Percentiles rank a stretch among this genome's conserved stretches.
Evolutionary conservation across 2,888 invertebrate genomes (phyloP).

Genomic region (Aspidapion aeneum): DNA sequence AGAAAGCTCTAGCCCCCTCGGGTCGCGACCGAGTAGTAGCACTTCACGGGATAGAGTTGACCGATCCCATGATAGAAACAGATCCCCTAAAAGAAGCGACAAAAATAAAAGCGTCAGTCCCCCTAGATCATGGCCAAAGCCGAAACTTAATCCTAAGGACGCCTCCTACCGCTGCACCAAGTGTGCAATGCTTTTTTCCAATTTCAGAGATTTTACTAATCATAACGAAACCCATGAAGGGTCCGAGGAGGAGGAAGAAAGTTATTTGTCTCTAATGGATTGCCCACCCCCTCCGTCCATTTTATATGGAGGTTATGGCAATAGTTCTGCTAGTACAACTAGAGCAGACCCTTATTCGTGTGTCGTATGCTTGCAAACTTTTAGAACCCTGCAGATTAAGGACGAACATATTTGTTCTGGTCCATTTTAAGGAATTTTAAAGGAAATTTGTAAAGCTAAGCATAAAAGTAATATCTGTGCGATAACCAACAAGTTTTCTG

Average conservation of each 20-base stretch:
- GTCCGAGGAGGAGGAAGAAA: slow-evolving; percentile 14
- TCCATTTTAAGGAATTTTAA: slow-evolving; percentile 14
- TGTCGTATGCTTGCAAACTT: slow-evolving; percentile 8
- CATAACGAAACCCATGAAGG: slow-evolving; percentile 14
- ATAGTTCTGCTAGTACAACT: neutral
- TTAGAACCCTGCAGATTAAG: slow-evolving; percentile 7
- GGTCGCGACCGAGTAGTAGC: neutral
- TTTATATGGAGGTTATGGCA: neutral
- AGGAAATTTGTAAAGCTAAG: too few relatives aligned
- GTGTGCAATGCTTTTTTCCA: slow-evolving; percentile 18
- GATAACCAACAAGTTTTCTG: too few relatives aligned
- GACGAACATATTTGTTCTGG: slow-evolving; percentile 16
- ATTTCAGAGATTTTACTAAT: slow-evolving; percentile 12
- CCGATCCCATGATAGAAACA: neutral
- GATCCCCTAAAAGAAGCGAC: neutral
- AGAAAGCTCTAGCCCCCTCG: neutral
- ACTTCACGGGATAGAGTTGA: neutral
- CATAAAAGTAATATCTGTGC: too few relatives aligned
- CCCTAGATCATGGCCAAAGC: neutral
- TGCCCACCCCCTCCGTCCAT: neutral
- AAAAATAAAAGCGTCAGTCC: neutral
- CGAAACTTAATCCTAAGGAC: neutral
- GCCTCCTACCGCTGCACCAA: slow-evolving; percentile 13
- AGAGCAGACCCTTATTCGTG: slow-evolving; percentile 1
- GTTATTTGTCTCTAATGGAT: slow-evolving; percentile 5